These are phyloP conservation scores for Macaria notata DNA, from an alignment of 2,888 invertebrate genomes.

Conservation along the genomic window DNA sequence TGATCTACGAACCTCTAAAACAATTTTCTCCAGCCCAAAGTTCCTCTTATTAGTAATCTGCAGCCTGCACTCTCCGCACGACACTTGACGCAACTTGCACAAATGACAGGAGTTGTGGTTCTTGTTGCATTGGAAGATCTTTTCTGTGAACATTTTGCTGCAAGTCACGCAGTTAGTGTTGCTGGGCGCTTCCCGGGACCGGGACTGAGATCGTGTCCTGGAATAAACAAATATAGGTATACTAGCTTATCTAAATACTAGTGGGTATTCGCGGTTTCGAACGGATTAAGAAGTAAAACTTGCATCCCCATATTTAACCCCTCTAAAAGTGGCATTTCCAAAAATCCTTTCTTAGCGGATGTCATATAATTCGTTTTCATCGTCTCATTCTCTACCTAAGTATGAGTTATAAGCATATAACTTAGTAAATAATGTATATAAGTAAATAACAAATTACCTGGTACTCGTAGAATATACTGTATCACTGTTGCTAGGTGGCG, in stretches of 20 bases:
- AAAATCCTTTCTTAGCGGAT: too few species aligned
- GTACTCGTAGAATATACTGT: background rate
- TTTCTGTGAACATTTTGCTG: slow-evolving; percentile 35
- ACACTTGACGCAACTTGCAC: slow-evolving; percentile 35
- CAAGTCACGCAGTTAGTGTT: slow-evolving; percentile 53
- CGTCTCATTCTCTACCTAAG: too few species aligned
- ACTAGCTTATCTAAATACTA: too few species aligned
- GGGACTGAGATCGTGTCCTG: slow-evolving; percentile 11
- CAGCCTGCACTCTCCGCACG: slow-evolving; percentile 46
- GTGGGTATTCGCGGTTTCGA: too few species aligned
- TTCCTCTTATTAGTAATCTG: slow-evolving; percentile 52
- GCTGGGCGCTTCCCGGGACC: slow-evolving; percentile 22
- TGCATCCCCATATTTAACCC: too few species aligned
- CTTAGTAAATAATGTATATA: too few species aligned
- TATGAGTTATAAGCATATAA: too few species aligned
- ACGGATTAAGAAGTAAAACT: too few species aligned
- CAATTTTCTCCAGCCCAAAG: slow-evolving; percentile 45
- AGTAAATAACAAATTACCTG: background rate
- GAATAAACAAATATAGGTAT: background rate
- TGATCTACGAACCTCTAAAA: slow-evolving; percentile 42
- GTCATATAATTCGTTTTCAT: too few species aligned
- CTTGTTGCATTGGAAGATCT: slow-evolving; percentile 52
- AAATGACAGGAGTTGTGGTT: slow-evolving; percentile 54
- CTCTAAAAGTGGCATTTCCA: too few species aligned
- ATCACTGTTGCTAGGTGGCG: slow-evolving; percentile 6